These are phyloP conservation scores for Coelinius sp. DNA, from an alignment of 2,888 invertebrate genomes.

Conservation along the genomic window DNA sequence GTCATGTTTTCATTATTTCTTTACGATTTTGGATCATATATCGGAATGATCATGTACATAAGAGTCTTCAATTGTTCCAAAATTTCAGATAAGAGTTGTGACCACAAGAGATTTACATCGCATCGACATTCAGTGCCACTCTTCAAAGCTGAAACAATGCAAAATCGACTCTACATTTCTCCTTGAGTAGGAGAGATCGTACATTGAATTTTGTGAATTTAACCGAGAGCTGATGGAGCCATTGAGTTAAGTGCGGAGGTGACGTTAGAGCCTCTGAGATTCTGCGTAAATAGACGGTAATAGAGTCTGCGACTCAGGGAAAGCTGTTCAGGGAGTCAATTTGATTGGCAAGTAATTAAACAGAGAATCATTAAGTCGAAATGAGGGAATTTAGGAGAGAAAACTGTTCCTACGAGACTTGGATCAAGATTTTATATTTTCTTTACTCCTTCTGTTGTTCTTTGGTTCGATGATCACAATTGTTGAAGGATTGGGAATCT, in stretches of 20 bases:
- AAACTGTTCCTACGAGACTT: background rate
- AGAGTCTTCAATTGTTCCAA: too few relatives aligned
- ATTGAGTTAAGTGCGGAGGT: background rate
- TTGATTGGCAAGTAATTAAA: slow-evolving; percentile 57
- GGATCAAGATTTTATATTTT: background rate
- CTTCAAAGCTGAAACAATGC: too few relatives aligned
- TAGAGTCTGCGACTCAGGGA: slow-evolving; percentile 33
- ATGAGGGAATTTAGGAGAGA: background rate
- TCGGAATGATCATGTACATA: too few relatives aligned
- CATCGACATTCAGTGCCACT: too few relatives aligned
- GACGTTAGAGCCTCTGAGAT: background rate
- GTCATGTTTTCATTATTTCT: too few relatives aligned
- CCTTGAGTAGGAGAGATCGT: background rate
- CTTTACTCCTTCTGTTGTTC: background rate
- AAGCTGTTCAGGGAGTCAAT: slow-evolving; percentile 52
- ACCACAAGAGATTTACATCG: too few relatives aligned
- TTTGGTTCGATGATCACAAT: background rate
- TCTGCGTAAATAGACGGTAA: slow-evolving; percentile 30
- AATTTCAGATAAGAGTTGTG: too few relatives aligned
- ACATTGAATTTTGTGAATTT: background rate
- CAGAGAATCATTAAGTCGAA: slow-evolving; percentile 46
- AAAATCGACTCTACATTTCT: too few relatives aligned
- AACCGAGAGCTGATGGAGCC: background rate
- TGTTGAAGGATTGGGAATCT: background rate
- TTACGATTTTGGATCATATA: too few relatives aligned